Evolutionary conservation across 2,797 vertebrate species (phyloP), one percentile per base, ranked within the genome.

Genomic region (Rhabdophis nuchalis): DNA sequence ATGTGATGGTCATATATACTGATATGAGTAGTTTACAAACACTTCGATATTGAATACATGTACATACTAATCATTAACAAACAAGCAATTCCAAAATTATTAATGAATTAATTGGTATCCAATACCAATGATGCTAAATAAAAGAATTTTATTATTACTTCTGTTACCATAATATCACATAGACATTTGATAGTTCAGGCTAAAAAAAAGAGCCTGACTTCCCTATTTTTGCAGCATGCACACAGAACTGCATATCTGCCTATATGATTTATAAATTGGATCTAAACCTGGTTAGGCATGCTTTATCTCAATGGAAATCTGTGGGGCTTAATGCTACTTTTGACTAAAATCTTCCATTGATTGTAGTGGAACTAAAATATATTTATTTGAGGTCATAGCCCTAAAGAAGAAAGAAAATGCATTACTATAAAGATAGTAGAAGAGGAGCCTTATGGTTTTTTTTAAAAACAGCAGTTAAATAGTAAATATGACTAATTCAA

Each of bases 21-120:
- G 97, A 94, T 96, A 97, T 94, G 96, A 94, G 93, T 29, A 96
- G 3, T 95, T 87, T 89, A 90, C 14, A 95, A 92, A 93, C 89
- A 94, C 50, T 90, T 90, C 93, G 91, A 95, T 90, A 95, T 54
- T 91, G 89, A 95, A 94, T 87, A 94, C 93, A 90, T 94, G 94
- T 93, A 92, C 36, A 46, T 93, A 46, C 53, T 93, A 95, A 25
- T 60, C 95, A 32, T 92, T 91, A 92, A 18, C 88, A 94, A 94
- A 60, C 0, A 92, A 93, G 53, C 89, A 94, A 93, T 85, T 85
- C 89, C 88, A 85, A 92, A 32, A 36, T 2, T 56, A 72, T 90
- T 13, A 27, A 72, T 5, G 36, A 90, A 94, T 89, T 57, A 91
- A 50, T 50, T n/a, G 89, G 14, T 87, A 87, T 0, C 2, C 36